Evolutionary conservation across 2,797 vertebrate species (phyloP).

Genomic region (Graptemys geographica): DNA sequence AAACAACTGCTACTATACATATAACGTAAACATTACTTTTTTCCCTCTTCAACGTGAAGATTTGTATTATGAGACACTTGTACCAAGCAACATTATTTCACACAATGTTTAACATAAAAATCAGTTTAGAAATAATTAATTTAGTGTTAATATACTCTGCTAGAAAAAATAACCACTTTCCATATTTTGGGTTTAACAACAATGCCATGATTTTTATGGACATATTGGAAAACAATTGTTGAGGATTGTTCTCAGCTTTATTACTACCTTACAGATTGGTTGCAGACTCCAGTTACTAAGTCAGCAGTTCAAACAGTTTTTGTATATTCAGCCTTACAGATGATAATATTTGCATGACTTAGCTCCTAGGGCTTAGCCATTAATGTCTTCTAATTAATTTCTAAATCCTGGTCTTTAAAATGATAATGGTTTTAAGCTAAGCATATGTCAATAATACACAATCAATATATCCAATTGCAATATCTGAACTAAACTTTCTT

Average conservation of each 20-base stretch:
- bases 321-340: slow-evolving; percentile 55
- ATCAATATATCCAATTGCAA: slow-evolving; percentile 59
- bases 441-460: slow-evolving; percentile 72
- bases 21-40: slow-evolving; percentile 53
- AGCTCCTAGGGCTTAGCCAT: slow-evolving; percentile 73
- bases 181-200: slow-evolving; percentile 34
- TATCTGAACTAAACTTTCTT: slow-evolving; percentile 20
- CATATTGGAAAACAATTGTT: slow-evolving; percentile 29
- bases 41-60: slow-evolving; percentile 54
- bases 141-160: slow-evolving; percentile 72
- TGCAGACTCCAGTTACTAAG: slow-evolving; percentile 65
- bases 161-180: slow-evolving; percentile 56
- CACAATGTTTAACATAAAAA: slow-evolving; percentile 77
- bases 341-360: slow-evolving; percentile 72
- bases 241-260: slow-evolving; percentile 55
- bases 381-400: slow-evolving; percentile 79
- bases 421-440: slow-evolving; percentile 73
- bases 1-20: slow-evolving; percentile 49
- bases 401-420: slow-evolving; percentile 74
- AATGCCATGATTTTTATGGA: slow-evolving; percentile 51
- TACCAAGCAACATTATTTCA: slow-evolving; percentile 74
- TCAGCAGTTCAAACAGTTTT: slow-evolving; percentile 71
- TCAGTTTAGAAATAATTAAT: slow-evolving; percentile 77
- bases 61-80: slow-evolving; percentile 73
- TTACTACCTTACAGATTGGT: slow-evolving; percentile 50